Conservation (phyloP, 2,888 invertebrate species). For the Caradrina kadenii region DNA sequence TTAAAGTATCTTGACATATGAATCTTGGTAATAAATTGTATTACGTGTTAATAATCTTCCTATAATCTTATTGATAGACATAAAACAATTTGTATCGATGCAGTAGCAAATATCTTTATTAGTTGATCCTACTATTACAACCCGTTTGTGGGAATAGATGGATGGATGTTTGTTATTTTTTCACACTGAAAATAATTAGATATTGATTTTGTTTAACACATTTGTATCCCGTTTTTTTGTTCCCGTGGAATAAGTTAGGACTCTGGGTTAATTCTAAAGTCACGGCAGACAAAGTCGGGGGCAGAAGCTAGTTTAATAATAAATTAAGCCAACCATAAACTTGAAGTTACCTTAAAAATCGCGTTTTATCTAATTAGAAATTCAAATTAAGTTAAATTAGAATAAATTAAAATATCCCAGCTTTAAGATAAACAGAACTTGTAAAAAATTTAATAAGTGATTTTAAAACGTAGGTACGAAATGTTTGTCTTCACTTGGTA, state of each 20-base stretch:
- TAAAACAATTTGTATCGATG: not conserved
- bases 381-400: conserved; percentile 39
- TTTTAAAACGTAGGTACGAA: not conserved
- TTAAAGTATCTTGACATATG: not conserved
- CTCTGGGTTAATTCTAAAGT: no score
- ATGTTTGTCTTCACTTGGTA: not conserved
- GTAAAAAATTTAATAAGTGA: not conserved
- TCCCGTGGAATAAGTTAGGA: no score
- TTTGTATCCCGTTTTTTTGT: no score
- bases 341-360: conserved; percentile 6
- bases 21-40: conserved; percentile 1
- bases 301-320: not conserved
- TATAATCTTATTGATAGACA: not conserved
- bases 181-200: no score
- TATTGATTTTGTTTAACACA: no score
- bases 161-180: no score
- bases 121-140: not conserved
- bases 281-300: no score
- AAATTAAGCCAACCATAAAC: conserved; percentile 18
- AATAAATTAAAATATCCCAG: conserved; percentile 35
- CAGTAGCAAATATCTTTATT: conserved; percentile 4
- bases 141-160: no score
- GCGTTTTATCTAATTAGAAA: conserved; percentile 31
- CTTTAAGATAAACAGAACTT: not conserved
- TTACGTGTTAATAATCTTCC: conserved; percentile 7